Evolutionary conservation across 2,113 vertebrate species (phyloP).

Genomic region (Ictalurus punctatus): DNA sequence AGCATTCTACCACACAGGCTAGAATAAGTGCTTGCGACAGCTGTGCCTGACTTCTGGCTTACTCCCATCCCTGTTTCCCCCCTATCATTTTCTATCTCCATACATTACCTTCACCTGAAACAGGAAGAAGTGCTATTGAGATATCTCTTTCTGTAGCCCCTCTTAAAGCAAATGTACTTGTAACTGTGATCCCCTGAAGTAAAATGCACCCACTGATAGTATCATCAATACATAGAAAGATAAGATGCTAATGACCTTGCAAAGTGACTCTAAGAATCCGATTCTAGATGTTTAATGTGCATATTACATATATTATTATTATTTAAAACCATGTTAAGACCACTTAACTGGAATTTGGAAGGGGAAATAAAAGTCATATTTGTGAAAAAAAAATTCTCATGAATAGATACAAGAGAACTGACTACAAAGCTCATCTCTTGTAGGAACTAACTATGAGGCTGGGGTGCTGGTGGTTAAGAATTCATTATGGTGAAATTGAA

Average conservation of each 20-base stretch:
- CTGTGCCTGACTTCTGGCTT: background rate
- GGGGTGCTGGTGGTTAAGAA: conserved; percentile 39
- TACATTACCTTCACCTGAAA: conserved; percentile 37
- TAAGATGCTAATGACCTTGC: background rate
- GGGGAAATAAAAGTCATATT: conserved; percentile 28
- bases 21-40: conserved; percentile 46
- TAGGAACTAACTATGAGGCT: conserved; percentile 28
- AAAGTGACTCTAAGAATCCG: background rate
- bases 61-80: background rate
- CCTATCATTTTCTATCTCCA: background rate
- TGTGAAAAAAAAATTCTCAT: conserved; percentile 24
- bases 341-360: background rate
- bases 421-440: conserved; percentile 36
- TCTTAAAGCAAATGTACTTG: background rate
- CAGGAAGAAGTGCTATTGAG: conserved; percentile 33
- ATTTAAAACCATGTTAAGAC: conserved; percentile 5
- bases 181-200: background rate
- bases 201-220: background rate
- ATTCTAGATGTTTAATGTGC: background rate
- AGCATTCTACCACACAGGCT: conserved; percentile 13
- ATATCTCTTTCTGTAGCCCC: conserved; percentile 30
- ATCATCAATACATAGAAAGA: background rate
- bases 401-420: conserved; percentile 39
- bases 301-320: background rate
- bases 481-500: conserved; percentile 54